These are phyloP conservation scores for Geotrupes spiniger DNA, from an alignment of 2,888 invertebrate species.

Conservation along the genomic window DNA sequence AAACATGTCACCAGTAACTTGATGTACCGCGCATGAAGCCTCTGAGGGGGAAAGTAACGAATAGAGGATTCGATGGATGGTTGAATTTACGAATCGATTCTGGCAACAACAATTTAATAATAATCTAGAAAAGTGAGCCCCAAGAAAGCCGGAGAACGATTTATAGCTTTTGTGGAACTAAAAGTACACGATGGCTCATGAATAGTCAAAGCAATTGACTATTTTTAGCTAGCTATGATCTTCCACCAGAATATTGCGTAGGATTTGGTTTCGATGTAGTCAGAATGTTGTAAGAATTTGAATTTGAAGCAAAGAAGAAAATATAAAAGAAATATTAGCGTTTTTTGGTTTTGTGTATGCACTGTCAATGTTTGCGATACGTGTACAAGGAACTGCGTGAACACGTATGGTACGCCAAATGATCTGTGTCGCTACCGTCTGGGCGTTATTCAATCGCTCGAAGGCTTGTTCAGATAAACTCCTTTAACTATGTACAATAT, in stretches of 20 bases:
- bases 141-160: slow-evolving; percentile 26
- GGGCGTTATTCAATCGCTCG: too few species aligned
- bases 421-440: too few species aligned
- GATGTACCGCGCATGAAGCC: not conserved
- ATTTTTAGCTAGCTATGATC: slow-evolving; percentile 14
- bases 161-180: slow-evolving; percentile 31
- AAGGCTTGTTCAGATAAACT: too few species aligned
- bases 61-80: not conserved
- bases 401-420: too few species aligned
- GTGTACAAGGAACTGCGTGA: too few species aligned
- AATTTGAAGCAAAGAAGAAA: too few species aligned
- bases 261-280: not conserved
- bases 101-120: not conserved
- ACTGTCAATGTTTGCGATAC: too few species aligned
- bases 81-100: not conserved
- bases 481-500: too few species aligned
- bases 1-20: not conserved
- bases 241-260: not conserved
- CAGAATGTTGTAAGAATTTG: too few species aligned
- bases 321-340: too few species aligned
- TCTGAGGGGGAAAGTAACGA: not conserved
- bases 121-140: not conserved
- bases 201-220: slow-evolving; percentile 27
- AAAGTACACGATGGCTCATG: slow-evolving; percentile 26
- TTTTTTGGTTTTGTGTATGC: too few species aligned